These are phyloP conservation scores for Ptiloglossa arizonensis DNA, from an alignment of 1,140 invertebrate species.

Conservation along the genomic window DNA sequence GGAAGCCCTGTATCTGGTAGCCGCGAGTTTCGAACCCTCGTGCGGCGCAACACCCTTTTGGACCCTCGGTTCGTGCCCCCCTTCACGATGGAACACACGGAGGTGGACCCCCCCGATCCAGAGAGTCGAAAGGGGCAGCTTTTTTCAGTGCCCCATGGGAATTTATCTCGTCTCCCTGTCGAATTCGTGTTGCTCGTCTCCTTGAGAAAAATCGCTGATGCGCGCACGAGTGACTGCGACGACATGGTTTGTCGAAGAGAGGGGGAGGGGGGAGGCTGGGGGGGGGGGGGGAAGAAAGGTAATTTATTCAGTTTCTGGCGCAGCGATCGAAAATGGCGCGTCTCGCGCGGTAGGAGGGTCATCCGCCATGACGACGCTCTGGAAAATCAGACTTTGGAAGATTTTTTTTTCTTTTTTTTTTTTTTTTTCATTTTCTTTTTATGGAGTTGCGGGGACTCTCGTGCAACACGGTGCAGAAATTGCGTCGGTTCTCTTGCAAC, in stretches of 20 bases:
- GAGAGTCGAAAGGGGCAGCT: background rate
- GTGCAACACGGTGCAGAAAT: too few species aligned
- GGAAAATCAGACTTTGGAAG: too few species aligned
- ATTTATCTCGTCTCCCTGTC: conserved; percentile 40
- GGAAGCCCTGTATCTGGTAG: conserved; percentile 42
- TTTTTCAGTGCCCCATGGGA: conserved; percentile 31
- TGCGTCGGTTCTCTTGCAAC: too few species aligned
- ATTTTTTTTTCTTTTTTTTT: too few species aligned
- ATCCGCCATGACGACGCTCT: too few species aligned
- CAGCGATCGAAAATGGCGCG: background rate
- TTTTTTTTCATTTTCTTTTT: too few species aligned
- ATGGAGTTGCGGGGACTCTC: too few species aligned
- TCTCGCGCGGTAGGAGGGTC: too few species aligned
- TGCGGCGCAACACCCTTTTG: too few species aligned
- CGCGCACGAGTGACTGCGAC: too few species aligned
- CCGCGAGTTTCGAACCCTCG: conserved; percentile 28
- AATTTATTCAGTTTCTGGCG: conserved; percentile 16
- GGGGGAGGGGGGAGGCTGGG: too few species aligned
- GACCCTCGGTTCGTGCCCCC: conserved; percentile 32
- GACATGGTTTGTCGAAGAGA: background rate
- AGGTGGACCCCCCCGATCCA: background rate
- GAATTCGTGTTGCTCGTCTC: background rate
- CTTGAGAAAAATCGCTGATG: conserved; percentile 10
- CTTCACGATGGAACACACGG: conserved; percentile 18
- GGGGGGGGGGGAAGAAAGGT: background rate